Evolutionary conservation across 2,888 invertebrate genomes (phyloP).

Genomic region (Pseudoips prasinana): DNA sequence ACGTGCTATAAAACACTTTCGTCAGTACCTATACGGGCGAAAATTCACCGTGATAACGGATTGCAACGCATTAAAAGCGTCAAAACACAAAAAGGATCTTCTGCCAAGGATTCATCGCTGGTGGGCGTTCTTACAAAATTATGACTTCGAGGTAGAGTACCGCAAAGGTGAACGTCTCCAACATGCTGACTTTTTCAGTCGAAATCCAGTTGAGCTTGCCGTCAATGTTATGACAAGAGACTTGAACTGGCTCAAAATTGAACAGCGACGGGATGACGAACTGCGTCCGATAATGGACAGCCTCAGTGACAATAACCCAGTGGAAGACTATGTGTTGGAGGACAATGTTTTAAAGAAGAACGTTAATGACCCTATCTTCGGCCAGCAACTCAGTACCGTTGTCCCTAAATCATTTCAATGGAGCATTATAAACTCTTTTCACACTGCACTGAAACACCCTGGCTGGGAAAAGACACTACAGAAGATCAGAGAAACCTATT

Average conservation of each 20-base stretch:
- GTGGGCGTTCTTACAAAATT: conserved; percentile 37
- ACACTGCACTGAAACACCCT: conserved; percentile 18
- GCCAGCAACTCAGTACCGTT: conserved; percentile 4
- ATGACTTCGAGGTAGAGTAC: conserved; percentile 25
- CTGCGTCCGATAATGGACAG: conserved; percentile 2
- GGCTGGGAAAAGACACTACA: conserved; percentile 29
- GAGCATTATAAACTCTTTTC: conserved; percentile 26
- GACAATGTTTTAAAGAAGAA: background rate
- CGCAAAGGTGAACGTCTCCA: conserved; percentile 17
- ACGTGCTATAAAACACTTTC: conserved; percentile 31
- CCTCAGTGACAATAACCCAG: background rate
- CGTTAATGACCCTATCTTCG: background rate
- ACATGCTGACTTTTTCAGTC: conserved; percentile 31
- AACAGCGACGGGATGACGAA: conserved; percentile 5
- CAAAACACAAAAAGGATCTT: conserved; percentile 5
- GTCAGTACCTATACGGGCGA: conserved; percentile 28
- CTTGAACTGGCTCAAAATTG: conserved; percentile 10
- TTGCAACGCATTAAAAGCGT: conserved; percentile 36
- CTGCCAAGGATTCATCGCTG: conserved; percentile 26
- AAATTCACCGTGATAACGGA: conserved; percentile 14
- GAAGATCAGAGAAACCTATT: conserved; percentile 4
- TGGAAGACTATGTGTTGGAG: conserved; percentile 1
- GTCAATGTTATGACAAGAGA: conserved; percentile 21
- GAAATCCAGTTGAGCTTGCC: conserved; percentile 18
- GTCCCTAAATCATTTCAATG: conserved; percentile 28